Percentiles rank a stretch among this genome's conserved stretches.
phyloP scores from a whole-genome alignment of 2,797 vertebrate species.

The Melanogrammus aeglefinus region DNA sequence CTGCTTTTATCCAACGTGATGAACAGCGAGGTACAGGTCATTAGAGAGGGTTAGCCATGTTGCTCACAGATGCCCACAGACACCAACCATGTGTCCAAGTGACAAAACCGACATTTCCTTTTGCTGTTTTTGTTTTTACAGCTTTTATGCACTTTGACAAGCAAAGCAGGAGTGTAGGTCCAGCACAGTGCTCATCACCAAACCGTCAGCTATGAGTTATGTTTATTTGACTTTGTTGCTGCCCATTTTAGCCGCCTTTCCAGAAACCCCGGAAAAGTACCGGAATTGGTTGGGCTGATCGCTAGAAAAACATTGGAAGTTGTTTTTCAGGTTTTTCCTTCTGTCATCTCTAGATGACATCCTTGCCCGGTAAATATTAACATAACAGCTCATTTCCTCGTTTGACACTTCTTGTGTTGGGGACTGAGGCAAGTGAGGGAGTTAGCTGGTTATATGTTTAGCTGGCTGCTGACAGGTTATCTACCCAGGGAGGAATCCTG shows the following conservation, averaged over 20 bases:
- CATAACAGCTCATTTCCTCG: constrained; percentile 33
- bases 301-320: constrained; percentile 28
- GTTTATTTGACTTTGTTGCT: neutral
- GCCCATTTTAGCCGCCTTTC: neutral
- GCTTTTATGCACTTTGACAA: too few species aligned
- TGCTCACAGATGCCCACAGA: too few species aligned
- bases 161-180: too few species aligned
- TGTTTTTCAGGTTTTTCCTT: constrained; percentile 14
- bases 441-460: constrained; percentile 17
- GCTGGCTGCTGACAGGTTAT: neutral
- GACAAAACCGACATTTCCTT: too few species aligned
- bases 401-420: constrained; percentile 22
- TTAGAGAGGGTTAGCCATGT: neutral
- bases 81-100: too few species aligned
- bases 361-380: constrained; percentile 20
- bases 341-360: constrained; percentile 54
- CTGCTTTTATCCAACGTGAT: neutral
- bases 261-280: neutral
- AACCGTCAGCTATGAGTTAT: neutral
- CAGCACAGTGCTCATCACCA: neutral
- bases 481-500: neutral
- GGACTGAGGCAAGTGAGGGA: constrained; percentile 2
- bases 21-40: neutral
- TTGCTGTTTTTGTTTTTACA: too few species aligned
- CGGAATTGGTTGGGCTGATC: constrained; percentile 33